Base-by-base conservation (phyloP, 2,113 vertebrate genomes). In the Gallinago undulata region DNA sequence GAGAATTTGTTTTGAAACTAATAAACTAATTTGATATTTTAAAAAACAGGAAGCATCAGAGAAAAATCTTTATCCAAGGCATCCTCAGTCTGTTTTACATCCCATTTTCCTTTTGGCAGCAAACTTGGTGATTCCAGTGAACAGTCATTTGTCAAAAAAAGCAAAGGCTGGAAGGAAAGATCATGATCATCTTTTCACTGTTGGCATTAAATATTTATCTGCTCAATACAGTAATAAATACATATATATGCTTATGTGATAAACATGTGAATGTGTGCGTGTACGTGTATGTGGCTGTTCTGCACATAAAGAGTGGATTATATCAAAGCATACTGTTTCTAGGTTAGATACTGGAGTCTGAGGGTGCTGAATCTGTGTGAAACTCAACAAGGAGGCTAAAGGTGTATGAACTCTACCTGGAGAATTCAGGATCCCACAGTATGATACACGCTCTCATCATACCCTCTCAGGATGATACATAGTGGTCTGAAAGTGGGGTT, bases 1-100 rank as follows among this genome's bases (percentile, higher is more conserved):
- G 30, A 77, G 45, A 18, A 60, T 56, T 92, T 78, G 10, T 51
- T 92, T 47, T 66, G 79, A 59, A 89, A 96, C 22, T 35, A 78
- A 73, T 85, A 90, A 91, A 83, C 84, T 47, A 90, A 87, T 93
- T 83, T 82, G 4, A 76, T 88, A 84, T 91, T 85, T 76, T 35
- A 14, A 67, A 74, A 90, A 37, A 33, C 8, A 87, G 7, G 19
- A 84, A 79, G 27, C 35, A 47, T 79, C 47, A 94, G 48, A 92
- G 17, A 69, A 64, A 67, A 93, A 87, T 0, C 5, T 91, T 88
- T 66, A 75, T 64, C 45, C 45, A 84, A 87, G 62, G 10, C 11
- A 64, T 87, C 27, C 28, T 82, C 55, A 48, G 30, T 62, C 59
- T 93, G 53, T 15, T 93, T 86, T 78, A 45, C 30, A 76, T 82